Conservation (phyloP, 2,113 vertebrate species). For the Nothoprocta pentlandii region DNA sequence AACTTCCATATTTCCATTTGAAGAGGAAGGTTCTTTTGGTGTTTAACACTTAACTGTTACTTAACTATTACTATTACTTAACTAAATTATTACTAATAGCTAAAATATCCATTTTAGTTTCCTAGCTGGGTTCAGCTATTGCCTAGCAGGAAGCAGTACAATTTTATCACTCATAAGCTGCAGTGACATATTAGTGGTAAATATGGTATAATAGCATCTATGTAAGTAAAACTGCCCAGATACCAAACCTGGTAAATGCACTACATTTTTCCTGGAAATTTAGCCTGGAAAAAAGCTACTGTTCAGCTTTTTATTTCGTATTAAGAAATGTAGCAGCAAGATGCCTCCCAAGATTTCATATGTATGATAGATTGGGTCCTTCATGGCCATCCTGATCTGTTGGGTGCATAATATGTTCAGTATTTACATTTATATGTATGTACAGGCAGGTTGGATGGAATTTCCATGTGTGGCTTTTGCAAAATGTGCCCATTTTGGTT, state of each 20-base stretch:
- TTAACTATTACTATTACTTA: too few species aligned
- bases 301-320: background rate
- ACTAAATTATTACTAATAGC: background rate
- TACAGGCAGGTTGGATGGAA: background rate
- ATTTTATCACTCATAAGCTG: background rate
- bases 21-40: background rate
- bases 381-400: conserved; percentile 3
- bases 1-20: background rate
- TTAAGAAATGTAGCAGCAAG: background rate
- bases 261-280: background rate
- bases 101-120: background rate
- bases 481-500: background rate
- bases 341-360: background rate
- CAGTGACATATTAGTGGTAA: background rate
- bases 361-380: background rate
- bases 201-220: background rate
- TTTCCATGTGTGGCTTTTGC: background rate
- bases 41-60: background rate
- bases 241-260: background rate
- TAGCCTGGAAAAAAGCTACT: background rate
- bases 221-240: conserved; percentile 25
- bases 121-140: background rate
- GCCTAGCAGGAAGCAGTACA: background rate
- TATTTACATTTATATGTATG: background rate
- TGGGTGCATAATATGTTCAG: background rate